phyloP scores from a whole-genome alignment of 2,888 invertebrate species.

The Holacanthella duospinosa region DNA sequence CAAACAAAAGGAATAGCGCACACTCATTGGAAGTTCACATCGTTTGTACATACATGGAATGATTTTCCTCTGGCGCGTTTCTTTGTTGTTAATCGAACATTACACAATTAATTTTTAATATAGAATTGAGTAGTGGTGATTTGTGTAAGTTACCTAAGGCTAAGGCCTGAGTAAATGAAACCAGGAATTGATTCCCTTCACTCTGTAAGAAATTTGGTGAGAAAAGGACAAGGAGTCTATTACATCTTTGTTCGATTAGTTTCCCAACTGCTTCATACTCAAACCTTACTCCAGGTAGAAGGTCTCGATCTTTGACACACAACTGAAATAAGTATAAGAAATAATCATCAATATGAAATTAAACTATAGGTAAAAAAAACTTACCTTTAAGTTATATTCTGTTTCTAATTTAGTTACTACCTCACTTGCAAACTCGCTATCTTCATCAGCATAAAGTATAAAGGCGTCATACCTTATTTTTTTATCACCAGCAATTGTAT shows the following conservation, averaged over 20 bases:
- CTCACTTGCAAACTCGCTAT: slow-evolving; percentile 57
- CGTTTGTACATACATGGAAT: slow-evolving; percentile 59
- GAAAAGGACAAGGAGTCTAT: slow-evolving; percentile 64
- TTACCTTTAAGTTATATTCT: slow-evolving; percentile 54
- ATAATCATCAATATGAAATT: background rate
- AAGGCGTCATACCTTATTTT: slow-evolving; percentile 66
- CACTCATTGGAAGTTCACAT: slow-evolving; percentile 54
- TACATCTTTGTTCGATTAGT: slow-evolving; percentile 65
- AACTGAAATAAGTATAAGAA: slow-evolving; percentile 46
- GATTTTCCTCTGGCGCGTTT: slow-evolving; percentile 52
- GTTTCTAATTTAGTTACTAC: slow-evolving; percentile 54
- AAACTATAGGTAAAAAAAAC: slow-evolving; percentile 2
- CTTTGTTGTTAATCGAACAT: slow-evolving; percentile 38
- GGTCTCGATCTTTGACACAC: slow-evolving; percentile 61
- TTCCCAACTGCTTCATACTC: slow-evolving; percentile 61
- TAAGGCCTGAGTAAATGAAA: slow-evolving; percentile 66
- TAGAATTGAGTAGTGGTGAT: no score
- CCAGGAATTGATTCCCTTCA: slow-evolving; percentile 63
- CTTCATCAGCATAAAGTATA: slow-evolving; percentile 62
- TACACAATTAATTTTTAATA: no score
- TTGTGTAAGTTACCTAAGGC: slow-evolving; percentile 60
- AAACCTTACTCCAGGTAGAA: slow-evolving; percentile 58
- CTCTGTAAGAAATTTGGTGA: slow-evolving; percentile 66
- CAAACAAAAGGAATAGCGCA: slow-evolving; percentile 56
- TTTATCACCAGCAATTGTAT: slow-evolving; percentile 46